Conservation (phyloP, 2,888 invertebrate genomes). For the Hoplodrina blanda region DNA sequence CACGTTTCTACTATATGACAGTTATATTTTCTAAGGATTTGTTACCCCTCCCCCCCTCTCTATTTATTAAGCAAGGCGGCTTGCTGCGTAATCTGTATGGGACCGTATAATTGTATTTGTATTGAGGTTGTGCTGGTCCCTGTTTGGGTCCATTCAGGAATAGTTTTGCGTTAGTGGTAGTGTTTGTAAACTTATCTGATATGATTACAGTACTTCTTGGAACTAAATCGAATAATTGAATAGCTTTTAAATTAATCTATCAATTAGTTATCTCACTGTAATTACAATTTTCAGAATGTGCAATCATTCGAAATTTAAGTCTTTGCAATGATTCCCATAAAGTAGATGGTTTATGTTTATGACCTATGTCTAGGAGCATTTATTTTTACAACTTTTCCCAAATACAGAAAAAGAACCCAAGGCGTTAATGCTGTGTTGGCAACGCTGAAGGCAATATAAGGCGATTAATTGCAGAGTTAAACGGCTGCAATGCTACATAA, state of each 20-base stretch:
- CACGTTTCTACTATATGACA: constrained; percentile 50
- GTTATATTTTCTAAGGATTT: constrained; percentile 56
- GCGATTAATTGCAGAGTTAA: constrained; percentile 52
- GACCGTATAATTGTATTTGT: constrained; percentile 43
- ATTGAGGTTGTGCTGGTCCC: neutral
- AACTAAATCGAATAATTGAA: neutral
- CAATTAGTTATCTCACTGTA: no score
- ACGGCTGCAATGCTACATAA: constrained; percentile 47
- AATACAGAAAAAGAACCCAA: neutral
- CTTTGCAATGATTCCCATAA: no score
- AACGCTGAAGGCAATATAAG: constrained; percentile 37
- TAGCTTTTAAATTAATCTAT: neutral
- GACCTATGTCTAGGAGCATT: no score
- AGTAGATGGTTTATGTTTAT: neutral
- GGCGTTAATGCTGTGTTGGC: constrained; percentile 12
- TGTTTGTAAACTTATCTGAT: constrained; percentile 4
- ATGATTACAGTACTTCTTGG: neutral
- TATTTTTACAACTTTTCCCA: neutral
- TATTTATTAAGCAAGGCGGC: constrained; percentile 40
- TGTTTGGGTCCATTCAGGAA: constrained; percentile 27
- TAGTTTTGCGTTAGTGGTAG: constrained; percentile 7
- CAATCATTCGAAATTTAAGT: no score
- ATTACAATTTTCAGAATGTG: no score
- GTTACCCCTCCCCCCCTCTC: constrained; percentile 25
- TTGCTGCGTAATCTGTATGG: constrained; percentile 34